phyloP scores from a whole-genome alignment of 2,888 invertebrate genomes.

The Tubulanus polymorphus region DNA sequence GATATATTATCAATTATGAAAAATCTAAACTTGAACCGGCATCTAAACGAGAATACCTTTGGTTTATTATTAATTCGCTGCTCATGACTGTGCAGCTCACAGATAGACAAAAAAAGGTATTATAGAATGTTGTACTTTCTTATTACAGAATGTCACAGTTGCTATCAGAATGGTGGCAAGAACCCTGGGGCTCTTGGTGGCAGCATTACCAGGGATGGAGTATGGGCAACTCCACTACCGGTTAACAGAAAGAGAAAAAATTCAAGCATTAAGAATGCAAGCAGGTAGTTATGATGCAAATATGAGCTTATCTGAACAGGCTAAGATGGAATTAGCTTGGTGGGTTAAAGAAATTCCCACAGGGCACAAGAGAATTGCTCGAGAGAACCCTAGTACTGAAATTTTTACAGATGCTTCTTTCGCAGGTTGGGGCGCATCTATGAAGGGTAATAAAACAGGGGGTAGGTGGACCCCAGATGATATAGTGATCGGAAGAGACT shows the following conservation, averaged over 20 bases:
- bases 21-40: constrained; percentile 18
- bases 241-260: constrained; percentile 1
- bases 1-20: constrained; percentile 12
- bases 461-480: constrained; percentile 4
- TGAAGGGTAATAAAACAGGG: constrained; percentile 1
- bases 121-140: neutral
- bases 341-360: constrained; percentile 1
- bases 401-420: constrained; percentile 8
- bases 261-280: neutral
- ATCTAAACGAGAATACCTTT: constrained; percentile 12
- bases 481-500: neutral
- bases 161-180: neutral
- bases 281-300: neutral
- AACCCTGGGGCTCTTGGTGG: constrained; percentile 5
- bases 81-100: constrained; percentile 17
- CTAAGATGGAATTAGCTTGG: constrained; percentile 1
- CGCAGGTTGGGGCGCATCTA: constrained; percentile 6
- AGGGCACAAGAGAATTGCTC: neutral
- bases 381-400: neutral
- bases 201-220: constrained; percentile 7
- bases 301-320: neutral
- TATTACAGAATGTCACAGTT: neutral
- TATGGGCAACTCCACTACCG: constrained; percentile 2
- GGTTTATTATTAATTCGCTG: constrained; percentile 17
- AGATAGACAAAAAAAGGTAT: neutral